Percentiles rank a stretch among this genome's conserved stretches.
phyloP scores from a whole-genome alignment of 2,113 vertebrate species.

The Forbesichthys papilliferus region DNA sequence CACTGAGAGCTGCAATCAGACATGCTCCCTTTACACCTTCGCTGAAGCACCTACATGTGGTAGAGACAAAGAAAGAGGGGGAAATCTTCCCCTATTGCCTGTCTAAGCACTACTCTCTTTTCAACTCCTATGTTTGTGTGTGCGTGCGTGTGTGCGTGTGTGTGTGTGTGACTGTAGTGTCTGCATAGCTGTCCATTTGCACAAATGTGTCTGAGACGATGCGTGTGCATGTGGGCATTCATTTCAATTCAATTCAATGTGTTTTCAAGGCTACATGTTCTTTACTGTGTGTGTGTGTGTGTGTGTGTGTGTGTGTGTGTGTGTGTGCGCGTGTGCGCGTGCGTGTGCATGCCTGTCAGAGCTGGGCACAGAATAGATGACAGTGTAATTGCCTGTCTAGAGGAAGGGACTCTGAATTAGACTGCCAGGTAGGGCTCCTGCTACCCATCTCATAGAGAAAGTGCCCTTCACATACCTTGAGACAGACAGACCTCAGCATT shows the following conservation, averaged over 20 bases:
- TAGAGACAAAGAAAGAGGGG: constrained; percentile 11
- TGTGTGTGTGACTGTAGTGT: constrained; percentile 24
- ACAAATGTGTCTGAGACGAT: neutral
- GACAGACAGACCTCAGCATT: no score
- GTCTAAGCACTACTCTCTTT: constrained; percentile 28
- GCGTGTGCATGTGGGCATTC: constrained; percentile 14
- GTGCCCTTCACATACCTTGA: no score
- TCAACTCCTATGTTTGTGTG: constrained; percentile 34
- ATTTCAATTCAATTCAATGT: no score
- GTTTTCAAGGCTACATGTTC: no score
- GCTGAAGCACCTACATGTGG: constrained; percentile 37
- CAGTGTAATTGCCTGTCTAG: constrained; percentile 59
- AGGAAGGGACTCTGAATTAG: constrained; percentile 32
- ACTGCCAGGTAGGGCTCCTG: constrained; percentile 45
- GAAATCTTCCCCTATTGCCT: constrained; percentile 34
- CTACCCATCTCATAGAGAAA: neutral
- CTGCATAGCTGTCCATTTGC: neutral
- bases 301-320: constrained; percentile 24
- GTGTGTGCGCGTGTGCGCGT: constrained; percentile 9
- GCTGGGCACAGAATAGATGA: constrained; percentile 23
- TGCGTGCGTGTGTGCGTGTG: constrained; percentile 21
- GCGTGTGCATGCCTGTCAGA: constrained; percentile 29
- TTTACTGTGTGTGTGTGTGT: constrained; percentile 11
- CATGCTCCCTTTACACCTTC: constrained; percentile 45
- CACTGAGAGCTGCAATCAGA: constrained; percentile 53